Base-by-base conservation (phyloP, 2,888 invertebrate genomes). In the Malthinus flaveolus region DNA sequence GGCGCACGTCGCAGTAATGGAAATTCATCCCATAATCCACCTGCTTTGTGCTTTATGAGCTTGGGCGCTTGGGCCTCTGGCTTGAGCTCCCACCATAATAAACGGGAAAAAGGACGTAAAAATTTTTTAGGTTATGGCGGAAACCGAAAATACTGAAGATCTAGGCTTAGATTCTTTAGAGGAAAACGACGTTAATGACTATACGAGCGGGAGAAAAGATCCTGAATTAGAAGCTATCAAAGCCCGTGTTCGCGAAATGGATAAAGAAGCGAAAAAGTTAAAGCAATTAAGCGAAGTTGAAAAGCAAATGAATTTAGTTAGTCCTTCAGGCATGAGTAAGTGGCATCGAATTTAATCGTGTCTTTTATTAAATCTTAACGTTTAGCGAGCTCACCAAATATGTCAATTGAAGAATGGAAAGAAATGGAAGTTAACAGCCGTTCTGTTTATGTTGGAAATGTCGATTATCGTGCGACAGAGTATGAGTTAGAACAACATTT, bases 401-500 rank as follows among this genome's bases (percentile, higher is more conserved):
- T 97, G 85, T 93, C 96, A 1, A 81, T 93, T 47, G 98, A 99
- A 79, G 98, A 99, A n/a, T n/a, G n/a, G n/a, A n/a, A n/a, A 78
- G 98, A 98, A 82, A 91, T 95, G 81, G 98, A 98, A 82, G 93
- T 95, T 49, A 99, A 99, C 82, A 91, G 90, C 71, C 86, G 98
- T 71, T 97, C 97, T 59, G 91, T 98, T 66, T 98, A 97, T 81
- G 93, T 95, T 59, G 95, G 95, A 62, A 95, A 94, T 81, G 94
- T 99, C 53, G 99, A 99, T 79, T 99, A 99, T 79, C 97, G 96
- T 8, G 96, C 98, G 36, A 98, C 98, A 1, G 99, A 98, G 31
- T 98, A 98, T 78, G 99, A 99, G 79, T 79, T 99, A 60, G 98
- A 99, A 75, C 93, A 95, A 70, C 99, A 99, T n/a, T n/a, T n/a